Evolutionary conservation across 2,113 vertebrate genomes (phyloP), one percentile per base, ranked within the genome.

Genomic region (Actinemys pallida): DNA sequence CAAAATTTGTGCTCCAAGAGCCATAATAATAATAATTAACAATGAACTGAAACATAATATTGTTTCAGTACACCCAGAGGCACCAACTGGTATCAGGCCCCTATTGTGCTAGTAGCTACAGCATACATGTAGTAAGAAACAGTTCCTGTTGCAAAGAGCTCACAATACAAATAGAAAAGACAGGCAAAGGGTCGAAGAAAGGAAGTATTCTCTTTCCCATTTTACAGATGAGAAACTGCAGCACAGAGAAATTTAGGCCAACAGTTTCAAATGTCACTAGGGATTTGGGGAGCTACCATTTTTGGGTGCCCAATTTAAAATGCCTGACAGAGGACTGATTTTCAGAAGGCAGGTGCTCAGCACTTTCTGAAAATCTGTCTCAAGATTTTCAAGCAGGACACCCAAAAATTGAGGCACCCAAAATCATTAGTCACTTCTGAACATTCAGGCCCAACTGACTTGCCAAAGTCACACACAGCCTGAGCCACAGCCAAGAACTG

Each of bases 401-500:
- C 19, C n/a, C 65, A 20, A n/a, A 69, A 69, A 69, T n/a, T 9
- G 17, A 69, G 65, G 24, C 69, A 94, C 42, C 31, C 93, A 92
- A 89, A 81, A 7, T 82, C 72, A 88, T 89, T 53, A 56, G 3
- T 90, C 27, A 10, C 24, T 90, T 91, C 57, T 83, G 82, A 83
- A 90, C 57, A 85, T 27, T 25, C 11, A 85, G 87, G 56, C 82
- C 59, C 10, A 90, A 83, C 56, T 27, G 9, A 50, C 54, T 76
- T 31, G 4, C 59, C 62, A 82, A 93, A 87, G 83, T 86, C 92
- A 93, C n/a, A 7, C 72, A 86, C 35, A 88, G 53, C 86, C 83
- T 78, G 45, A 49, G 84, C 80, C 0, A 50, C 49, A 91, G 42
- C 24, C 35, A 35, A 56, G 31, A 47, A 83, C 24, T 1, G 5